phyloP scores from a whole-genome alignment of 2,888 invertebrate species.

The Ceraclea dissimilis region DNA sequence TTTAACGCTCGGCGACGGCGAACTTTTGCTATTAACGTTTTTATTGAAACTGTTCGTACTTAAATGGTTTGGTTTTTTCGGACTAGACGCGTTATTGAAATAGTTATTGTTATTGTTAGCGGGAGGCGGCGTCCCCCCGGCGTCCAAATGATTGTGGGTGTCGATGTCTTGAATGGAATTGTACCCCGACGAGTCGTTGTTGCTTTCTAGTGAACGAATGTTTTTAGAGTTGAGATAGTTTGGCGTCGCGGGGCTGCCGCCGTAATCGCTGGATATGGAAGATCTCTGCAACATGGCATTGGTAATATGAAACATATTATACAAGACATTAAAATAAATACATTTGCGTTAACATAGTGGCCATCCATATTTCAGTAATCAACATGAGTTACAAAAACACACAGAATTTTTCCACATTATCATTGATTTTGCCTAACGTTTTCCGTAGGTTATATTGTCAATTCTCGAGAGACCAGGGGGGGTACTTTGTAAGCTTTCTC shows the following conservation, averaged over 20 bases:
- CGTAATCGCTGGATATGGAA: constrained; percentile 21
- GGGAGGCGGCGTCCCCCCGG: not conserved
- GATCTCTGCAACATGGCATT: constrained; percentile 19
- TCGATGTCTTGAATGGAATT: constrained; percentile 19
- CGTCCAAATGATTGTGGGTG: not conserved
- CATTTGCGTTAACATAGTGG: too few relatives aligned
- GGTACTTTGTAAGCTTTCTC: too few relatives aligned
- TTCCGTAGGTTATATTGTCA: too few relatives aligned
- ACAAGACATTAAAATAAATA: too few relatives aligned
- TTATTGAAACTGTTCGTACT: not conserved
- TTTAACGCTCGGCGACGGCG: constrained; percentile 8
- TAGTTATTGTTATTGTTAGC: constrained; percentile 1
- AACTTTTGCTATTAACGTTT: not conserved
- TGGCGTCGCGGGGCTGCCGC: constrained; percentile 14
- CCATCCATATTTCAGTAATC: too few relatives aligned
- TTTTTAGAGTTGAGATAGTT: constrained; percentile 20
- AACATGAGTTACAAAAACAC: too few relatives aligned
- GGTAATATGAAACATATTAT: constrained; percentile 7
- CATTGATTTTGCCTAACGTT: too few relatives aligned
- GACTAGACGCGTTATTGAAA: too few relatives aligned
- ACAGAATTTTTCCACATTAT: too few relatives aligned
- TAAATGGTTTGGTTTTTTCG: constrained; percentile 7
- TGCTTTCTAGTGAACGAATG: constrained; percentile 13
- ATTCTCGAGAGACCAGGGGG: too few relatives aligned
- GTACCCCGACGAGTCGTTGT: constrained; percentile 18